phyloP scores from a whole-genome alignment of 2,797 vertebrate species.

The Telmatherina bonti region DNA sequence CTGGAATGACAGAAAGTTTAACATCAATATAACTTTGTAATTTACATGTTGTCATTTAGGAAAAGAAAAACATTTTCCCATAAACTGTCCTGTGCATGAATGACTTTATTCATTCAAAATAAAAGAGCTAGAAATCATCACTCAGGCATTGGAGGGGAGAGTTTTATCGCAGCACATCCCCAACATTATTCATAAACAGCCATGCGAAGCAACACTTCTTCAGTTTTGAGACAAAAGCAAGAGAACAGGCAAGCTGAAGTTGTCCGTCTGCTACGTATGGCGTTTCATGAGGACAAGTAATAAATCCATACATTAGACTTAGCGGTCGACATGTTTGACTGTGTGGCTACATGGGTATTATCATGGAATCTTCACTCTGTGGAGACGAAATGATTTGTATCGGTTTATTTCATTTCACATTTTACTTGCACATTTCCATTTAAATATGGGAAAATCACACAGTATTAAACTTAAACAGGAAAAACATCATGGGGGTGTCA shows the following conservation, averaged over 20 bases:
- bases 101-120: conserved; percentile 74
- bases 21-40: conserved; percentile 83
- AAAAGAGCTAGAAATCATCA: too few relatives aligned
- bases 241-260: conserved; percentile 45
- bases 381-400: conserved; percentile 64
- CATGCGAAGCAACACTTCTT: conserved; percentile 67
- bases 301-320: conserved; percentile 39
- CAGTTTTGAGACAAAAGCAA: conserved; percentile 38
- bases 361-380: conserved; percentile 53
- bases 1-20: conserved; percentile 80
- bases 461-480: conserved; percentile 8
- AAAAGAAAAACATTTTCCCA: conserved; percentile 61
- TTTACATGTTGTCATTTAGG: conserved; percentile 81
- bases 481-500: conserved; percentile 36
- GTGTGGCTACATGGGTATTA: conserved; percentile 56
- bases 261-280: conserved; percentile 52
- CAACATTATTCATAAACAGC: conserved; percentile 75
- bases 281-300: conserved; percentile 39
- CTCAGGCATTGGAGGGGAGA: too few relatives aligned
- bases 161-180: conserved; percentile 54
- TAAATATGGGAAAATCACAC: conserved; percentile 24
- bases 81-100: too few relatives aligned
- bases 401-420: conserved; percentile 50
- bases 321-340: conserved; percentile 25
- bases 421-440: conserved; percentile 17